Evolutionary conservation across 2,113 vertebrate species (phyloP).

Genomic region (Micromys minutus): DNA sequence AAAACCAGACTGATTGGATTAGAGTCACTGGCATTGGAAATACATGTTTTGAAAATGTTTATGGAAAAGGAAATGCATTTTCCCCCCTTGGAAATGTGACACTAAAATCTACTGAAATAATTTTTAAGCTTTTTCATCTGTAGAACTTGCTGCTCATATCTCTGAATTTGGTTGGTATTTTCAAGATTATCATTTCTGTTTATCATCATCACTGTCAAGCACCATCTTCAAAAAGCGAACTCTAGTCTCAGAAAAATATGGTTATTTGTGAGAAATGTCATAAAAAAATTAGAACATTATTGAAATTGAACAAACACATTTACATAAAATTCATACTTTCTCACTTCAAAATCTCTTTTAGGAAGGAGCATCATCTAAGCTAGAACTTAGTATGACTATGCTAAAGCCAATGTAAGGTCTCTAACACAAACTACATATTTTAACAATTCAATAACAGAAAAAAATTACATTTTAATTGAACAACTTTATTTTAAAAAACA

Average conservation of each 20-base stretch:
- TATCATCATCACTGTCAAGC: neutral
- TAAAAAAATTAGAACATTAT: neutral
- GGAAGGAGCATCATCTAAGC: neutral
- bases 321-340: conserved; percentile 25
- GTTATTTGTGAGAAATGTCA: neutral
- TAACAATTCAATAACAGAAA: neutral
- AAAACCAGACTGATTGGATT: neutral
- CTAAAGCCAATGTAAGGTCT: neutral
- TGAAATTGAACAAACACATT: neutral
- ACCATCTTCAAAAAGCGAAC: neutral
- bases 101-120: neutral
- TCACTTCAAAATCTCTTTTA: neutral
- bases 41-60: neutral
- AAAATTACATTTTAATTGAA: too few relatives aligned
- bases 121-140: conserved; percentile 42
- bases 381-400: neutral
- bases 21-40: neutral
- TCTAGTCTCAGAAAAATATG: conserved; percentile 11
- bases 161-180: conserved; percentile 35
- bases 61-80: neutral
- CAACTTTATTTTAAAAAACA: too few relatives aligned
- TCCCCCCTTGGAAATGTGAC: neutral
- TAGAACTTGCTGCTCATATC: neutral
- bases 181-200: neutral
- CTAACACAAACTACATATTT: neutral